Conservation (phyloP, 2,888 invertebrate species). For the Hirtodrosophila histrioides region DNA sequence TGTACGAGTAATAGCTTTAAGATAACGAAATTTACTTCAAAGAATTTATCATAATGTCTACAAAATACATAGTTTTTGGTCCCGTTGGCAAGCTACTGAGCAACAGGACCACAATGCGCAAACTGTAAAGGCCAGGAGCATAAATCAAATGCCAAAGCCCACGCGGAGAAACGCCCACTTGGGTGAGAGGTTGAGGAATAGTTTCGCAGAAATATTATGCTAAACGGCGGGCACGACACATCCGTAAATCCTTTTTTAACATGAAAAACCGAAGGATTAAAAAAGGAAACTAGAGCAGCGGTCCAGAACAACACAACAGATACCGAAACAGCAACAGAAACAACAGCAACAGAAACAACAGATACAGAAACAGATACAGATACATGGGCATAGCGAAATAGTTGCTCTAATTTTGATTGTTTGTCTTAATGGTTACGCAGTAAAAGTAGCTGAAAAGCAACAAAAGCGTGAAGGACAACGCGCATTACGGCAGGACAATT, state of each 20-base stretch:
- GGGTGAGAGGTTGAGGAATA: not conserved
- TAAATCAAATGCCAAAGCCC: slow-evolving; percentile 61
- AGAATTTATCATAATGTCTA: too few relatives aligned
- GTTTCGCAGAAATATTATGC: slow-evolving; percentile 67
- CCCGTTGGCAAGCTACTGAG: not conserved
- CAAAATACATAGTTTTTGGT: too few relatives aligned
- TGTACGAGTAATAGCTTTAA: not conserved
- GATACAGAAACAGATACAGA: slow-evolving; percentile 4
- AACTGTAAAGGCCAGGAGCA: slow-evolving; percentile 27
- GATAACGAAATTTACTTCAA: too few relatives aligned
- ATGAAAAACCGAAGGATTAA: slow-evolving; percentile 79
- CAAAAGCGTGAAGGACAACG: slow-evolving; percentile 71
- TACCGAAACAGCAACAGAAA: slow-evolving; percentile 3
- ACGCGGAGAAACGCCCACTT: slow-evolving; percentile 56
- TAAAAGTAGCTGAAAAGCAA: slow-evolving; percentile 66
- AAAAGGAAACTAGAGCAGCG: slow-evolving; percentile 77
- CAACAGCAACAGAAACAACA: slow-evolving; percentile 13
- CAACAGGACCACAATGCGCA: not conserved
- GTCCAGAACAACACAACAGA: slow-evolving; percentile 7
- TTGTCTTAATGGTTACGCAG: slow-evolving; percentile 67
- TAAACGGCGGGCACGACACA: slow-evolving; percentile 52
- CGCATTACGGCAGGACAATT: slow-evolving; percentile 58
- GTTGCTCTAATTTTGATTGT: slow-evolving; percentile 81
- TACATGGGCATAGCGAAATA: slow-evolving; percentile 48
- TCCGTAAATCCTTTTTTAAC: slow-evolving; percentile 78